These are phyloP conservation scores for Rhizomys pruinosus DNA, from an alignment of 2,113 vertebrate genomes.

Conservation along the genomic window DNA sequence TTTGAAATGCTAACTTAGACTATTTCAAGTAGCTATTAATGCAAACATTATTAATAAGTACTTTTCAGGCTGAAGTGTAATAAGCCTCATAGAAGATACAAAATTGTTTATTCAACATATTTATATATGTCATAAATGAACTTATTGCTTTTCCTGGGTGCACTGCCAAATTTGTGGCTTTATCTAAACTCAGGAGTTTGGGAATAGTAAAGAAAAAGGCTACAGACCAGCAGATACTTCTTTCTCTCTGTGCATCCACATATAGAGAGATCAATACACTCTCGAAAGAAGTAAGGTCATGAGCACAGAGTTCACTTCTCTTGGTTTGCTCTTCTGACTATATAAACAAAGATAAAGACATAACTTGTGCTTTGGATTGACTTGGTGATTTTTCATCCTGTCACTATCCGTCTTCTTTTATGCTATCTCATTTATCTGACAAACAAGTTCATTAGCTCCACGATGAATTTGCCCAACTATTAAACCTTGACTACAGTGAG, in stretches of 20 bases:
- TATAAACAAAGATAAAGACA: no score
- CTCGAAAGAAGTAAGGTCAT: neutral
- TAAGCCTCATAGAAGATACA: conserved; percentile 40
- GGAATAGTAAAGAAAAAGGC: neutral
- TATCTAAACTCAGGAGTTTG: neutral
- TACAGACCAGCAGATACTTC: neutral
- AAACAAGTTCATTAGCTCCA: no score
- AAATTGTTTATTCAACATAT: conserved; percentile 64
- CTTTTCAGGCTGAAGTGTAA: conserved; percentile 59
- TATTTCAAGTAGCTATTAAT: conserved; percentile 51
- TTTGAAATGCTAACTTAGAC: conserved; percentile 63
- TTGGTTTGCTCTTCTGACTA: no score
- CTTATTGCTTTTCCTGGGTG: conserved; percentile 49
- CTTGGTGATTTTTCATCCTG: no score
- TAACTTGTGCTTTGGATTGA: no score
- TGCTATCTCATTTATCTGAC: no score
- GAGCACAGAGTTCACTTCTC: neutral
- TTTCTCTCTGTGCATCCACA: neutral
- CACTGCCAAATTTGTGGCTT: conserved; percentile 39
- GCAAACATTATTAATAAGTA: conserved; percentile 67
- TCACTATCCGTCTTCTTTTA: no score
- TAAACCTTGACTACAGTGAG: no score
- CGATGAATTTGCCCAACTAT: no score
- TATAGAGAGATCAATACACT: neutral
- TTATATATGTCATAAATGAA: conserved; percentile 52